phyloP scores from a whole-genome alignment of 2,113 vertebrate genomes.

The Austrofundulus limnaeus region DNA sequence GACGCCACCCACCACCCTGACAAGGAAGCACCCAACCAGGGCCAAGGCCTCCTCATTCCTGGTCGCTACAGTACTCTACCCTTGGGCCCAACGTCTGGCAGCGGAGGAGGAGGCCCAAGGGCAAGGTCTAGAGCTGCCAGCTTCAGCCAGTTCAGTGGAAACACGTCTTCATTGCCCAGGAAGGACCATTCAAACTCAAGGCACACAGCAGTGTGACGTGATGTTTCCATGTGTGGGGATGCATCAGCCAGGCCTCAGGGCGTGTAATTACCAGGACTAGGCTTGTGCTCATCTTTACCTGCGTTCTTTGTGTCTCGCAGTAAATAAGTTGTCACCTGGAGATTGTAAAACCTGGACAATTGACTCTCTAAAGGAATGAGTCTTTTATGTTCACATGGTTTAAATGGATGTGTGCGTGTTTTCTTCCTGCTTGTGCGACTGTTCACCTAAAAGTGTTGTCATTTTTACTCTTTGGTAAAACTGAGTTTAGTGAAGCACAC shows the following conservation, averaged over 20 bases:
- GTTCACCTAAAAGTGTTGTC: constrained; percentile 53
- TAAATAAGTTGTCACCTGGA: neutral
- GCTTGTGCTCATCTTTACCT: constrained; percentile 22
- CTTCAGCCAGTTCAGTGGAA: constrained; percentile 80
- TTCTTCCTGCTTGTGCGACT: constrained; percentile 38
- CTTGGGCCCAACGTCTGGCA: constrained; percentile 30
- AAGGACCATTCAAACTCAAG: constrained; percentile 69
- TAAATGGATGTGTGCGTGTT: constrained; percentile 28
- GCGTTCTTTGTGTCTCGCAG: constrained; percentile 37
- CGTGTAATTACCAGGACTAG: neutral
- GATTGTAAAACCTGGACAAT: constrained; percentile 3
- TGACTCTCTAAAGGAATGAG: constrained; percentile 15
- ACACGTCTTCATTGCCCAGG: constrained; percentile 43
- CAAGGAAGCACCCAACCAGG: neutral
- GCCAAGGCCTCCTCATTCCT: constrained; percentile 24
- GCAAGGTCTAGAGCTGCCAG: constrained; percentile 81
- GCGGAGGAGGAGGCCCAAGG: constrained; percentile 53
- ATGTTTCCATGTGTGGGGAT: neutral
- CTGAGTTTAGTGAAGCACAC: constrained; percentile 48
- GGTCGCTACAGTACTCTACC: constrained; percentile 69
- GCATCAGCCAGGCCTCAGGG: constrained; percentile 8
- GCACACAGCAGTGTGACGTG: constrained; percentile 89
- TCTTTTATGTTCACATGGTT: neutral
- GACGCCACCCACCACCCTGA: constrained; percentile 37
- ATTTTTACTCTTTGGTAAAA: constrained; percentile 66